phyloP scores from a whole-genome alignment of 2,797 vertebrate genomes.

The Myotis pilosus region DNA sequence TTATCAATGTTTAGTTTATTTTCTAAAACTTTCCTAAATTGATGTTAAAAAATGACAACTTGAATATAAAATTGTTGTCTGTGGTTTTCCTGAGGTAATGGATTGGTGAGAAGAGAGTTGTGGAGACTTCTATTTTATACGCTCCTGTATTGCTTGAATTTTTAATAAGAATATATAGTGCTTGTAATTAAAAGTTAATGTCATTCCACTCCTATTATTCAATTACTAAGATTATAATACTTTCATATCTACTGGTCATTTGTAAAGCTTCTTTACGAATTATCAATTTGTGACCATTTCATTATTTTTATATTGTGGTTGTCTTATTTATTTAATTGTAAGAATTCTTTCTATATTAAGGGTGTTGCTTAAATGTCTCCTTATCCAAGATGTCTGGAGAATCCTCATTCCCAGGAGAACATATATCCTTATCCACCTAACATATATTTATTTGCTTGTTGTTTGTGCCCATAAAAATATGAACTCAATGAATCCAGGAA shows the following conservation, averaged over 20 bases:
- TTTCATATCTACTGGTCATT: neutral
- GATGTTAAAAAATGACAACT: constrained; percentile 24
- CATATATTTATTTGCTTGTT: neutral
- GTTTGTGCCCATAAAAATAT: constrained; percentile 24
- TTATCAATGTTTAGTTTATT: neutral
- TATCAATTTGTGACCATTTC: neutral
- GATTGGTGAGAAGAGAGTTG: neutral
- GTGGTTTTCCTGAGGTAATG: neutral
- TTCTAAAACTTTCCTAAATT: constrained; percentile 25
- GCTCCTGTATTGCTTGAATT: constrained; percentile 11
- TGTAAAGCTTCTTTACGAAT: constrained; percentile 18
- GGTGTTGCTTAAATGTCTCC: constrained; percentile 1
- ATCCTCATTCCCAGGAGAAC: neutral
- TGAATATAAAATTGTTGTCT: constrained; percentile 26
- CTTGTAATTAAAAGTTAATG: constrained; percentile 49
- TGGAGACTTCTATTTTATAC: constrained; percentile 14
- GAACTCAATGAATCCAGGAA: neutral
- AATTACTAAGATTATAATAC: constrained; percentile 23
- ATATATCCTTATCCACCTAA: neutral
- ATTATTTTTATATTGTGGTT: neutral
- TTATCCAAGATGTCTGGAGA: constrained; percentile 21
- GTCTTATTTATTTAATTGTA: constrained; percentile 36
- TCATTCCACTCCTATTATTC: constrained; percentile 21
- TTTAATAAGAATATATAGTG: constrained; percentile 28
- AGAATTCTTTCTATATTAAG: constrained; percentile 22